Percentiles rank a stretch among this genome's conserved stretches.
phyloP scores from a whole-genome alignment of 2,888 invertebrate genomes.

The Metallyticus violacea region DNA sequence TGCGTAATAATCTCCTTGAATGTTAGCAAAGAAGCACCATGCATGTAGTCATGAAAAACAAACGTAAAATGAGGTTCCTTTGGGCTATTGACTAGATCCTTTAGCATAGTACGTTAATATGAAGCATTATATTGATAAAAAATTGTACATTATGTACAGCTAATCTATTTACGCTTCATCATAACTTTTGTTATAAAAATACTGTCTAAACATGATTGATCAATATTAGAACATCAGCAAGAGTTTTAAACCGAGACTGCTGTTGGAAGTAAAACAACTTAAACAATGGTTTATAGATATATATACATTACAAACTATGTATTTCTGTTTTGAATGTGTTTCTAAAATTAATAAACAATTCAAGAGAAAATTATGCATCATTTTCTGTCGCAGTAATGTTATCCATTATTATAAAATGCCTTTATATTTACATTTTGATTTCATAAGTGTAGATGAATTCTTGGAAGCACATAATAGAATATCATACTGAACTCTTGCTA shows the following conservation, averaged over 20 bases:
- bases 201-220: neutral
- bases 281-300: neutral
- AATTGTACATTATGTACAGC: slow-evolving; percentile 25
- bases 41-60: neutral
- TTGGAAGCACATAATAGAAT: neutral
- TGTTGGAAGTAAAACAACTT: neutral
- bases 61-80: neutral
- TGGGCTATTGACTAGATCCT: slow-evolving; percentile 28
- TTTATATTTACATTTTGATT: neutral
- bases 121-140: slow-evolving; percentile 2
- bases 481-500: neutral
- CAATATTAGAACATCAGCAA: neutral
- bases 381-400: too few species aligned
- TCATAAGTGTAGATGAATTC: neutral
- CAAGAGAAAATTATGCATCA: neutral
- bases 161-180: neutral
- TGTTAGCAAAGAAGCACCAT: neutral
- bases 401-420: neutral
- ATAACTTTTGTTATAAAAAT: slow-evolving; percentile 15
- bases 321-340: neutral
- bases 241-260: neutral
- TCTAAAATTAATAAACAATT: neutral
- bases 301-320: neutral
- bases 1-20: too few species aligned
- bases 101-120: slow-evolving; percentile 8